Base-by-base conservation (phyloP, 2,888 invertebrate genomes). In the Mimachlamys varia region DNA sequence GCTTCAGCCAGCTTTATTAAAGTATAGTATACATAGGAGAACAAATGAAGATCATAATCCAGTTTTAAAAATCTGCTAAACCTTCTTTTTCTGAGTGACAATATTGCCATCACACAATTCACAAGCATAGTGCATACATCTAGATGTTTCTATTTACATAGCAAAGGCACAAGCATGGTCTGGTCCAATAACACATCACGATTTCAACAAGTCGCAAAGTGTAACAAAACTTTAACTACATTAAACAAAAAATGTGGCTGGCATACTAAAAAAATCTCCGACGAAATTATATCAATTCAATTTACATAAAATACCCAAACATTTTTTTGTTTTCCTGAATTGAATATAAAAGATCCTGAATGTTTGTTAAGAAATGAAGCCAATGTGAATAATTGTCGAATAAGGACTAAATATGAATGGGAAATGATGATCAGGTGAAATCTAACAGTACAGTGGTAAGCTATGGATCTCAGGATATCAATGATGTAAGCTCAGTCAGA, bases 111-210 rank as follows among this genome's bases (percentile, higher is more conserved):
- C 33, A 33, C 10, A 76, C 27, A 76, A 5, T 76, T 76, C 76
- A 33, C 27, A 22, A 76, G 76, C 27, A 12, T 33, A 76, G 76
- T 76, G 76, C 76, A 76, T 76, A 76, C 76, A 76, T 76, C 76
- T 76, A 76, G 76, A 76, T 76, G 76, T 27, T 33, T 76, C 76
- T 76, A 76, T 22, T 27, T 76, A 76, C 76, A 76, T 10, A 15
- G 76, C 76, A 33, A 76, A 76, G 76, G 76, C 76, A 76, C 76
- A 76, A 76, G 76, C 76, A 76, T 76, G 76, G 76, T 76, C 33
- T 33, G 17, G 27, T 76, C 76, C 76, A 12, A 76, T 76, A 76
- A 33, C 15, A 33, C 33, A 76, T 76, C 33, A 33, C 33, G 76
- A 76, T 76, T 76, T 76, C 76, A 76, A 76, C 76, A 76, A 76